Percentiles rank a stretch among this genome's conserved stretches.
Evolutionary conservation across 2,113 vertebrate genomes (phyloP).

Genomic region (Lagopus leucura): DNA sequence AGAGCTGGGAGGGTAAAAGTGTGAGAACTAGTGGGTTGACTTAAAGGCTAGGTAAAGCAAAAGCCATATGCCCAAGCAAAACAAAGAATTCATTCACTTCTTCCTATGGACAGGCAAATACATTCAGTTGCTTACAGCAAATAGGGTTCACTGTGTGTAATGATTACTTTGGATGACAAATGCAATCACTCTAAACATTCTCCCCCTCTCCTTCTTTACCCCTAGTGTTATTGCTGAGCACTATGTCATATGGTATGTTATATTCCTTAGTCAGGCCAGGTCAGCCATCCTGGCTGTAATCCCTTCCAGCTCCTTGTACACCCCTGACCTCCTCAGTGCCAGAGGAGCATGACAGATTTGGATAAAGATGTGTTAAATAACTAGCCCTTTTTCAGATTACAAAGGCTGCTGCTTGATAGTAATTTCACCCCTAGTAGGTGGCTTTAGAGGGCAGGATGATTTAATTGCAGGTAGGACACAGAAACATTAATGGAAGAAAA

Average conservation of each 20-base stretch:
- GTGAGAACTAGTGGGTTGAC: not conserved
- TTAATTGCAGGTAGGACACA: not conserved
- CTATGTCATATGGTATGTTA: not conserved
- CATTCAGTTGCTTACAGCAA: not conserved
- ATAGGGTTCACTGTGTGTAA: not conserved
- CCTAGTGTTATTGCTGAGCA: not conserved
- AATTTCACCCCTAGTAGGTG: not conserved
- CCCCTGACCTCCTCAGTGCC: not conserved
- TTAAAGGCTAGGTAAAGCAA: not conserved
- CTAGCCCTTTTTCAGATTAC: not conserved
- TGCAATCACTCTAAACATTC: not conserved
- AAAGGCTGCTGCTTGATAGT: not conserved
- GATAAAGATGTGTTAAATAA: not conserved
- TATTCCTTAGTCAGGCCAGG: not conserved
- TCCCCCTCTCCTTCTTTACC: not conserved
- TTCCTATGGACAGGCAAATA: not conserved
- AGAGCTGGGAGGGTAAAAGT: not conserved
- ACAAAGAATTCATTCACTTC: not conserved
- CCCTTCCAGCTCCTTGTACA: not conserved
- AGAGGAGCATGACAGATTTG: not conserved
- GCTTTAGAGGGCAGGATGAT: not conserved
- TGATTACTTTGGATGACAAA: not conserved
- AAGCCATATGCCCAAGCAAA: not conserved
- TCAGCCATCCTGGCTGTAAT: not conserved
- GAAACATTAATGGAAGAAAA: not conserved